phyloP scores from a whole-genome alignment of 2,113 vertebrate genomes.

The Triplophysa dalaica region DNA sequence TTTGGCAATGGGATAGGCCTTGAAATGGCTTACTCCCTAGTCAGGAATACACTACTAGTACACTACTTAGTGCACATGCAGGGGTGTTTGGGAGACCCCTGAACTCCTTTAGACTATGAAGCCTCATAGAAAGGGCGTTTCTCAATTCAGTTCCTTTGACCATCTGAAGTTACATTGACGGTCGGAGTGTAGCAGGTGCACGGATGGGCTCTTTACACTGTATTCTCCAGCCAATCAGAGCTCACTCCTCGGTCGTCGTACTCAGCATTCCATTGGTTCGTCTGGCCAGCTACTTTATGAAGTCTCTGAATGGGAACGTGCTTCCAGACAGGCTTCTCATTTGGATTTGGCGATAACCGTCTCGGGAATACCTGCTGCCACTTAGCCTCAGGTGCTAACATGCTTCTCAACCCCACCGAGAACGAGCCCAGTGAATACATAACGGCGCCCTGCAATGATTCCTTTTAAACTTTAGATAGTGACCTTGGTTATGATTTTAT shows the following conservation, averaged over 20 bases:
- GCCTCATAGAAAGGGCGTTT: too few relatives aligned
- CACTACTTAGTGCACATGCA: too few relatives aligned
- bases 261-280: slow-evolving; percentile 45
- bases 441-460: not conserved
- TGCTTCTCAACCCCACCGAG: not conserved
- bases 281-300: slow-evolving; percentile 31
- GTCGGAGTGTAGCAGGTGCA: slow-evolving; percentile 43
- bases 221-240: slow-evolving; percentile 30
- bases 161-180: slow-evolving; percentile 37
- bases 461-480: not conserved
- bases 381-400: slow-evolving; percentile 17
- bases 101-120: too few relatives aligned
- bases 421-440: not conserved
- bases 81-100: too few relatives aligned
- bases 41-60: too few relatives aligned
- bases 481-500: not conserved
- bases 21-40: too few relatives aligned
- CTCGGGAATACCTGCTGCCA: slow-evolving; percentile 6
- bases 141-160: slow-evolving; percentile 16
- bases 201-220: slow-evolving; percentile 32
- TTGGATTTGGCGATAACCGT: slow-evolving; percentile 25
- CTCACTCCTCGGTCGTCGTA: slow-evolving; percentile 32
- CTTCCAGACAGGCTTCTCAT: slow-evolving; percentile 33
- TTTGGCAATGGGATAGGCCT: too few relatives aligned
- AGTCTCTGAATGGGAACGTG: slow-evolving; percentile 29